Percentiles rank a stretch among this genome's conserved stretches.
These are phyloP conservation scores for Florisuga fusca DNA, from an alignment of 2,797 vertebrate genomes.

Conservation along the genomic window DNA sequence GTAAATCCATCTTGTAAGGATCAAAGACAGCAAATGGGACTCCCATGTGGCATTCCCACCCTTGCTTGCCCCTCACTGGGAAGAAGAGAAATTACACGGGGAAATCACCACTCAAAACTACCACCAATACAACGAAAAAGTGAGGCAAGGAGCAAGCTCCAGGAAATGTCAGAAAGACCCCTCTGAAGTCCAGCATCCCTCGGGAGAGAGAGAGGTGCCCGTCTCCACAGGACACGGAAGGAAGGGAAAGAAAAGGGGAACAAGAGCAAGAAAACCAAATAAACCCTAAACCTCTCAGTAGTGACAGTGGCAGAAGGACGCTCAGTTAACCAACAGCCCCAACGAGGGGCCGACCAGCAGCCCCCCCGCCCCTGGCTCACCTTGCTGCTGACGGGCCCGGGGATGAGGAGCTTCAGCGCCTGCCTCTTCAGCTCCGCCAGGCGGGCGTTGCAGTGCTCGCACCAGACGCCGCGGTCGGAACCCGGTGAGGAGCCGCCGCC, in stretches of 20 bases:
- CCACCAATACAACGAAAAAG: too few species aligned
- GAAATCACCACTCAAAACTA: background rate
- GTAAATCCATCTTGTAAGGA: background rate
- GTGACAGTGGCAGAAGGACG: background rate
- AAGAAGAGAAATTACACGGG: rapidly evolving
- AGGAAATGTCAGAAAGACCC: background rate
- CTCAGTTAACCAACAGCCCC: background rate
- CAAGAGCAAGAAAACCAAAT: background rate
- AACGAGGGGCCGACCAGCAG: background rate
- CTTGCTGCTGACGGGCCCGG: conserved; percentile 89
- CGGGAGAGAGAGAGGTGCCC: background rate
- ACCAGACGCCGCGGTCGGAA: conserved; percentile 87
- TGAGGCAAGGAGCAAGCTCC: background rate
- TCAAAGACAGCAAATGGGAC: background rate
- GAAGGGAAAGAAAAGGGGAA: rapidly evolving
- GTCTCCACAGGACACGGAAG: background rate
- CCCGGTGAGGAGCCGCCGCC: conserved; percentile 88
- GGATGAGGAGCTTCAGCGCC: conserved; percentile 90
- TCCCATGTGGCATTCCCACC: background rate
- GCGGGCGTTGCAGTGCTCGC: conserved; percentile 92
- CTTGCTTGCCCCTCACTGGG: background rate
- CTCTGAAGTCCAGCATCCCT: background rate
- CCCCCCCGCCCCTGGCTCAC: conserved; percentile 74
- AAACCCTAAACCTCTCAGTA: background rate
- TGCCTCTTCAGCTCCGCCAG: conserved; percentile 93